These are phyloP conservation scores for Nothocercus julius DNA, from an alignment of 2,113 vertebrate species.

Conservation along the genomic window DNA sequence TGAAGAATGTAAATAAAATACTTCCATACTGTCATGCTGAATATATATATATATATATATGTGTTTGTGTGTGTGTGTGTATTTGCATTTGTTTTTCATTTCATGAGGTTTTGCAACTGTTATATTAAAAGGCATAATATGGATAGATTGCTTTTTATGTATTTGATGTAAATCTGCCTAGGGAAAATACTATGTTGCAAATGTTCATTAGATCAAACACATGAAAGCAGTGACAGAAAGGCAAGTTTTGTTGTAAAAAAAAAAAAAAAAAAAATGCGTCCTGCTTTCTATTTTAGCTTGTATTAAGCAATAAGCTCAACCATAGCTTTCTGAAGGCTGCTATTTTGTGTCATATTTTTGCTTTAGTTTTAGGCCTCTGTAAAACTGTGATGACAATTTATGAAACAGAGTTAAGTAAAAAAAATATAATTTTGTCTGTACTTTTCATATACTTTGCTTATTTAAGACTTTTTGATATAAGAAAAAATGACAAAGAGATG, in stretches of 20 bases:
- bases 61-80: too few species aligned
- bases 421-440: not conserved
- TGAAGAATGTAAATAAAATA: not conserved
- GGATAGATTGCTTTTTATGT: not conserved
- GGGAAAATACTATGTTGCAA: not conserved
- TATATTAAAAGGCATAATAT: not conserved
- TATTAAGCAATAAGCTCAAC: not conserved
- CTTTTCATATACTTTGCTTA: too few species aligned
- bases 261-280: not conserved
- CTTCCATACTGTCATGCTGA: not conserved
- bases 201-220: not conserved
- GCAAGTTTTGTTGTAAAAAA: not conserved
- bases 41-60: not conserved
- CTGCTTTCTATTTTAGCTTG: not conserved
- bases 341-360: not conserved
- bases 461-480: not conserved
- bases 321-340: not conserved
- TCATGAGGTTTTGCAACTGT: not conserved
- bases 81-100: not conserved
- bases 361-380: not conserved
- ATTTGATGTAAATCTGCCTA: accelerated
- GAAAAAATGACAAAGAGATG: not conserved
- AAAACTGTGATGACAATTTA: not conserved
- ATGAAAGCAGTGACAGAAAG: not conserved
- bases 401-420: not conserved